Evolutionary conservation across 2,113 vertebrate species (phyloP).

Genomic region (Bungarus multicinctus): DNA sequence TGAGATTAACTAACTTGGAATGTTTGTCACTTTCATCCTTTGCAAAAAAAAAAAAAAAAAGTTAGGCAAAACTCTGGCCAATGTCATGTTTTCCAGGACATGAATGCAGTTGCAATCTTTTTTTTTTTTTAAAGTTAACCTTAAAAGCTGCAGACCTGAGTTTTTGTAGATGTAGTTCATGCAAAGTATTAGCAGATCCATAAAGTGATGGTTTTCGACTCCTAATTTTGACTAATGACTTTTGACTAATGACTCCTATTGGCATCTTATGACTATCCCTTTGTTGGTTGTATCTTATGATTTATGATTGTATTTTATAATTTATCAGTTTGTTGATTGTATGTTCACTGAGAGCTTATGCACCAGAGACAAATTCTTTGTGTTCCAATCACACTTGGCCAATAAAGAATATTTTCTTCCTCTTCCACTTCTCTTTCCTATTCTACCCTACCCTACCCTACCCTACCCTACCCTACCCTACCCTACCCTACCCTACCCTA

Average conservation of each 20-base stretch:
- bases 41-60: neutral
- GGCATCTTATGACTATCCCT: neutral
- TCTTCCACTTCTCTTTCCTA: too few relatives aligned
- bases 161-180: neutral
- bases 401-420: too few relatives aligned
- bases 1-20: neutral
- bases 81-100: neutral
- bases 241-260: too few relatives aligned
- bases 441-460: too few relatives aligned
- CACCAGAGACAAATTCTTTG: too few relatives aligned
- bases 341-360: too few relatives aligned
- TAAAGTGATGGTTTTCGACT: neutral
- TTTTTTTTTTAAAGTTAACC: neutral
- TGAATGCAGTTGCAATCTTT: neutral
- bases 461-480: too few relatives aligned
- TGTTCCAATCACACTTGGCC: too few relatives aligned
- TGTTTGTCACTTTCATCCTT: neutral
- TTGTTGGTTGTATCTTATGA: neutral
- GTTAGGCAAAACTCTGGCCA: neutral
- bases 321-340: too few relatives aligned
- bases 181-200: neutral
- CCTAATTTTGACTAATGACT: too few relatives aligned
- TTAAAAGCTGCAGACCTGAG: neutral
- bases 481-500: too few relatives aligned
- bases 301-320: too few relatives aligned